These are phyloP conservation scores for Geophilus truncorum DNA, from an alignment of 2,888 invertebrate genomes.

Conservation along the genomic window DNA sequence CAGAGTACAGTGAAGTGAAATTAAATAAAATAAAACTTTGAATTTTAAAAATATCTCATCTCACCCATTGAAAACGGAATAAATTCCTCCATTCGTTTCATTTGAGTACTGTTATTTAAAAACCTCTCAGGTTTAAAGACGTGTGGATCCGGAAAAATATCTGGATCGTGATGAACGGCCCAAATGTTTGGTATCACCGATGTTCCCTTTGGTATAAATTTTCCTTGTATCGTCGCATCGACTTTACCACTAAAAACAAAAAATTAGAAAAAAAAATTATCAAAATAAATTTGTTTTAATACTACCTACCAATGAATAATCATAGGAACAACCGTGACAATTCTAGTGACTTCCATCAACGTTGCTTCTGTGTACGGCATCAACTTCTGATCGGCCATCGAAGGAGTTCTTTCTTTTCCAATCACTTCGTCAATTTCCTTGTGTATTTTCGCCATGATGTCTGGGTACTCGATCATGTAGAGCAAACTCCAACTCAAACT, in stretches of 20 bases:
- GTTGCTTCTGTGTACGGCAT: not conserved
- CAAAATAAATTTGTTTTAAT: not conserved
- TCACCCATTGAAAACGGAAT: not conserved
- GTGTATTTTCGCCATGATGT: not conserved
- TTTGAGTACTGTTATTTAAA: not conserved
- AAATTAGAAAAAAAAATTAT: too few relatives aligned
- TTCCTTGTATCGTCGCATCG: not conserved
- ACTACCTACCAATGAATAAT: too few relatives aligned
- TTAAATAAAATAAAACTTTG: not conserved
- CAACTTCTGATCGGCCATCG: not conserved
- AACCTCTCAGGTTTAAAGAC: not conserved
- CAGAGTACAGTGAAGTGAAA: too few relatives aligned
- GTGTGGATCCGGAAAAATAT: not conserved
- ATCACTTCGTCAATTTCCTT: not conserved
- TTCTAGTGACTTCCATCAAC: not conserved
- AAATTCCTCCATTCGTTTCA: not conserved
- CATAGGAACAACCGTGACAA: not conserved
- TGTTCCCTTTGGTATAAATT: not conserved
- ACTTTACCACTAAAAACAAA: not conserved
- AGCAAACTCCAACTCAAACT: not conserved
- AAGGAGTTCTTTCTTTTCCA: not conserved
- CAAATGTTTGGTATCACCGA: not conserved
- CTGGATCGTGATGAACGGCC: not conserved
- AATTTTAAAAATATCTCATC: not conserved
- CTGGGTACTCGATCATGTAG: not conserved